A percentile compares a stretch with the other conserved stretches of the same genome.
Evolutionary conservation across 2,888 invertebrate species (phyloP).

Genomic region (Bursaphelenchus okinawaensis): DNA sequence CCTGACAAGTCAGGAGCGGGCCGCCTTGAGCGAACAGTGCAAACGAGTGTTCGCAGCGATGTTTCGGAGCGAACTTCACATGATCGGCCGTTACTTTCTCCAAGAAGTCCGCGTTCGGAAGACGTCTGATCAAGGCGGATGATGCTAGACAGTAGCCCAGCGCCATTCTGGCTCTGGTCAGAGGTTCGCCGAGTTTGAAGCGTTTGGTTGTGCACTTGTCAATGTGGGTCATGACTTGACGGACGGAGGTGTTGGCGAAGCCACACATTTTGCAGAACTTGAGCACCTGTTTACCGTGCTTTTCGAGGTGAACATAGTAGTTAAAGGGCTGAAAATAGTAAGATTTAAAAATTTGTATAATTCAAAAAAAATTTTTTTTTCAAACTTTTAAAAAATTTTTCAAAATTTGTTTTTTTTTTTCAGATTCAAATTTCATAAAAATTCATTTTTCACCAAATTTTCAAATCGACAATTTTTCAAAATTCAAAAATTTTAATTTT

Average conservation of each 20-base stretch:
- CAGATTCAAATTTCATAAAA: too few species aligned
- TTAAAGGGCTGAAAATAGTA: neutral
- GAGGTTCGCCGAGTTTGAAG: neutral
- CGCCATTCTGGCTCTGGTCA: neutral
- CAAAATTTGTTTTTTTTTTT: too few species aligned
- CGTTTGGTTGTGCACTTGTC: neutral
- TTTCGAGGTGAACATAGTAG: neutral
- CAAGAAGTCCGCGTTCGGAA: neutral
- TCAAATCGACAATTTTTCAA: too few species aligned
- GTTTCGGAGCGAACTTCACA: neutral
- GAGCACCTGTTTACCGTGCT: neutral
- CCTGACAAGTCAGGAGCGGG: neutral
- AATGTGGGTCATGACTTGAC: neutral
- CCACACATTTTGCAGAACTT: neutral
- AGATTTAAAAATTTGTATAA: too few species aligned
- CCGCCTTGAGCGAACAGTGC: neutral
- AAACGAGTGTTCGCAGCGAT: neutral
- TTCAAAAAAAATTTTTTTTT: too few species aligned
- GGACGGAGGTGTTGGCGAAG: neutral
- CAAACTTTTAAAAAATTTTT: too few species aligned
- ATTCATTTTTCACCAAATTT: too few species aligned
- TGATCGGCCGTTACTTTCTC: neutral
- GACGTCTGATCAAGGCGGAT: neutral
- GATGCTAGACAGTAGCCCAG: neutral
- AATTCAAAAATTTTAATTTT: too few species aligned